phyloP scores from a whole-genome alignment of 2,797 vertebrate species.

The Peromyscus melanophrys region DNA sequence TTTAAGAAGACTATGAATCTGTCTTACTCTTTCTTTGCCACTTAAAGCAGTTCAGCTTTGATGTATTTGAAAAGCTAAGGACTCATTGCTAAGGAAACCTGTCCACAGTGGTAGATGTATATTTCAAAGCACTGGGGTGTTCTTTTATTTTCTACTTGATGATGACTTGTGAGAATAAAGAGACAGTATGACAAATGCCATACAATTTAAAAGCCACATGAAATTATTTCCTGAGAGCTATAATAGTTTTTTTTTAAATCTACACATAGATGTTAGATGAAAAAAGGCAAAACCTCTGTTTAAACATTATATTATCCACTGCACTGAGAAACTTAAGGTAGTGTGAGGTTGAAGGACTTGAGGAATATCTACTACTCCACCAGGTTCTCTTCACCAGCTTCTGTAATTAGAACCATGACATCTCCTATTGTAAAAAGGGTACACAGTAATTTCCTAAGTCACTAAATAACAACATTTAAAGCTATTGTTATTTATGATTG shows the following conservation, averaged over 20 bases:
- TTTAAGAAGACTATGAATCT: background rate
- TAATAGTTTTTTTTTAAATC: background rate
- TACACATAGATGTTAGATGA: background rate
- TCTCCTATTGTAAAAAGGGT: background rate
- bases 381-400: background rate
- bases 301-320: background rate
- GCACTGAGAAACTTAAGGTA: background rate
- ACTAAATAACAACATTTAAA: background rate
- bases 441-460: background rate
- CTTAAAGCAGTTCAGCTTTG: background rate
- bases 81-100: background rate
- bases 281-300: background rate
- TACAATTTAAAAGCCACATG: background rate
- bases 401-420: background rate
- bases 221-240: background rate
- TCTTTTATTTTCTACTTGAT: background rate
- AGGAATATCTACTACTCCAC: background rate
- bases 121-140: background rate
- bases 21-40: background rate
- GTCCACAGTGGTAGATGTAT: background rate
- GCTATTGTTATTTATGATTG: background rate
- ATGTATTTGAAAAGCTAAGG: conserved; percentile 46
- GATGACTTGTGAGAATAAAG: background rate
- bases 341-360: background rate
- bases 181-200: background rate